A percentile compares a stretch with the other conserved stretches of the same genome.
These are phyloP conservation scores for Gastrophysa polygoni DNA, from an alignment of 2,888 invertebrate genomes.

Conservation along the genomic window DNA sequence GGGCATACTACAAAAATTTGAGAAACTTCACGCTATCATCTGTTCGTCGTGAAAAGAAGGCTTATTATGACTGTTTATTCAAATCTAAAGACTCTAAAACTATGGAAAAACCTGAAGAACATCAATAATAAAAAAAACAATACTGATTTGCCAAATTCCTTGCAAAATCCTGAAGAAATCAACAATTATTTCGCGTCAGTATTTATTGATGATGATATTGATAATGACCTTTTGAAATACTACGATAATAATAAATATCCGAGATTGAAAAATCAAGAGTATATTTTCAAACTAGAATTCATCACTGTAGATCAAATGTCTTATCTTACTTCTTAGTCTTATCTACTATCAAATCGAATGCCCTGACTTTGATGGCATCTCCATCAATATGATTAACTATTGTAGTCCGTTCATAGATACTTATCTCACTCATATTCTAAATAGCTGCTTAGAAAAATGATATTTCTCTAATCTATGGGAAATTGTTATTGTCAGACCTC, in stretches of 20 bases:
- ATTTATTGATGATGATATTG: neutral
- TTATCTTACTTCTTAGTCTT: no score
- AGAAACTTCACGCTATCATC: no score
- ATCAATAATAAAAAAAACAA: no score
- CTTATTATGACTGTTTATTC: neutral
- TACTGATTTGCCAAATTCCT: no score
- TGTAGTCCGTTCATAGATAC: conserved; percentile 16
- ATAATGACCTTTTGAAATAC: neutral
- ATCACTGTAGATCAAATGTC: neutral
- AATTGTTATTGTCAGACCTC: conserved; percentile 6
- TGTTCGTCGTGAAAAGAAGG: no score
- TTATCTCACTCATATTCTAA: conserved; percentile 8
- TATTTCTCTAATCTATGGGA: conserved; percentile 7
- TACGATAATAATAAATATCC: neutral
- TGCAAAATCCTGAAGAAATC: neutral
- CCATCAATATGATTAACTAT: conserved; percentile 1
- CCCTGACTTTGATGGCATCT: neutral
- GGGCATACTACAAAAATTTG: neutral
- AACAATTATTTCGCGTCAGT: neutral
- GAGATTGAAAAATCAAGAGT: neutral
- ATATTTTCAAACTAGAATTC: neutral
- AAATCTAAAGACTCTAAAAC: conserved; percentile 1
- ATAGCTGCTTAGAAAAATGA: conserved; percentile 6
- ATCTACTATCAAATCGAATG: conserved; percentile 2
- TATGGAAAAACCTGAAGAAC: no score